Conservation (phyloP, 2,888 invertebrate species). For the Mechanitis messenoides region DNA sequence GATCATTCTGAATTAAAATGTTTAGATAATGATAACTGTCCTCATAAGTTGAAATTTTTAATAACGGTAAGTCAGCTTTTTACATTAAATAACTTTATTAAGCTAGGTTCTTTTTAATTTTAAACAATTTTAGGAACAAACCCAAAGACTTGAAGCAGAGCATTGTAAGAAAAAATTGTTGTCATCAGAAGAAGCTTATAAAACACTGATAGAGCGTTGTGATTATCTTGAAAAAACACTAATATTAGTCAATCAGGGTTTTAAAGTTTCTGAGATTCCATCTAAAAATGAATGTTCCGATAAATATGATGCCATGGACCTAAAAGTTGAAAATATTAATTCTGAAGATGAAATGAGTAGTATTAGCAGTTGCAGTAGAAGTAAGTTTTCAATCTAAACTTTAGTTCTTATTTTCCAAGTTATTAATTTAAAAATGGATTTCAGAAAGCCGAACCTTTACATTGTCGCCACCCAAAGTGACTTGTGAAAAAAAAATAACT, state of each 20-base stretch:
- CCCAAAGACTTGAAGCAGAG: slow-evolving; percentile 48
- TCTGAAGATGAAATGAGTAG: slow-evolving; percentile 55
- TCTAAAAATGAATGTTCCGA: slow-evolving; percentile 31
- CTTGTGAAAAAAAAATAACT: slow-evolving; percentile 5
- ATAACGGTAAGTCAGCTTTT: slow-evolving; percentile 44
- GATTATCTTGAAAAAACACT: slow-evolving; percentile 55
- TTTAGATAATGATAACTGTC: slow-evolving; percentile 49
- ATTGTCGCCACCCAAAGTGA: slow-evolving; percentile 46
- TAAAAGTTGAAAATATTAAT: slow-evolving; percentile 52
- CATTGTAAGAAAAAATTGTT: slow-evolving; percentile 51
- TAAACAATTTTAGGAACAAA: slow-evolving; percentile 46
- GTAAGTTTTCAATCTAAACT: neutral
- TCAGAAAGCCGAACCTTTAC: slow-evolving; percentile 57
- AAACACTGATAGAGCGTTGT: slow-evolving; percentile 49
- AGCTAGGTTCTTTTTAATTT: too few species aligned
- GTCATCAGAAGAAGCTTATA: slow-evolving; percentile 46
- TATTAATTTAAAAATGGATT: neutral
- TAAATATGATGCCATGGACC: slow-evolving; percentile 31
- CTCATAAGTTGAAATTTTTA: slow-evolving; percentile 54
- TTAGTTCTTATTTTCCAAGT: neutral
- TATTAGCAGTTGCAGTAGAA: slow-evolving; percentile 41
- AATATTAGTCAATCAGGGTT: slow-evolving; percentile 55
- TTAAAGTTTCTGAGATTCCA: slow-evolving; percentile 37
- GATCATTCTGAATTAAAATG: slow-evolving; percentile 54
- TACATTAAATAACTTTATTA: neutral